Evolutionary conservation across 2,113 vertebrate genomes (phyloP).

Genomic region (Reinhardtius hippoglossoides): DNA sequence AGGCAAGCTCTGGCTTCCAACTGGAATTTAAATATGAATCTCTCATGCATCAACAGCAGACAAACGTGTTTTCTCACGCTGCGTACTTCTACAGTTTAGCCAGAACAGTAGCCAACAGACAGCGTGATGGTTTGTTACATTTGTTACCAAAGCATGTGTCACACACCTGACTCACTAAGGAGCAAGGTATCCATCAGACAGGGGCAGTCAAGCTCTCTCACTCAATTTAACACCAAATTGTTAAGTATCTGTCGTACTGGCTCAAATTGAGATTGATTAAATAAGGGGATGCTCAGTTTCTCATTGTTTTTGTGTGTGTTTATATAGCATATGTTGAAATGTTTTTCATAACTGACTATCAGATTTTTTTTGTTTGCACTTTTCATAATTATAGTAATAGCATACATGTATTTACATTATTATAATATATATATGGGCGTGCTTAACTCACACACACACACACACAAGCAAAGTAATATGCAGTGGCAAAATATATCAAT

Average conservation of each 20-base stretch:
- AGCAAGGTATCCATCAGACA: slow-evolving; percentile 46
- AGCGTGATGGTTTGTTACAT: slow-evolving; percentile 65
- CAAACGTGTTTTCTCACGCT: not conserved
- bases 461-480: no score
- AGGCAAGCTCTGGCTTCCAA: not conserved
- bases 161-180: slow-evolving; percentile 52
- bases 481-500: no score
- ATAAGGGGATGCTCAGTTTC: slow-evolving; percentile 3
- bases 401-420: no score
- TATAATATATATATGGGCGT: no score
- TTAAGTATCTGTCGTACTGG: slow-evolving; percentile 19
- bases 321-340: no score
- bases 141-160: slow-evolving; percentile 49
- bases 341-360: no score
- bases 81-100: not conserved
- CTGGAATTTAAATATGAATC: no score
- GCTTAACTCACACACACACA: no score
- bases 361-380: no score
- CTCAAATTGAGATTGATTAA: slow-evolving; percentile 23
- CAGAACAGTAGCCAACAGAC: slow-evolving; percentile 34
- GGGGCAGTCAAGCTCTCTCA: slow-evolving; percentile 32
- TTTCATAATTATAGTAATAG: no score
- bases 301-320: not conserved
- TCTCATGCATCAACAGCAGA: slow-evolving; percentile 29
- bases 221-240: slow-evolving; percentile 48